These are phyloP conservation scores for Diadumene lineata DNA, from an alignment of 92 coral and sea anemone genomes.

Conservation along the genomic window DNA sequence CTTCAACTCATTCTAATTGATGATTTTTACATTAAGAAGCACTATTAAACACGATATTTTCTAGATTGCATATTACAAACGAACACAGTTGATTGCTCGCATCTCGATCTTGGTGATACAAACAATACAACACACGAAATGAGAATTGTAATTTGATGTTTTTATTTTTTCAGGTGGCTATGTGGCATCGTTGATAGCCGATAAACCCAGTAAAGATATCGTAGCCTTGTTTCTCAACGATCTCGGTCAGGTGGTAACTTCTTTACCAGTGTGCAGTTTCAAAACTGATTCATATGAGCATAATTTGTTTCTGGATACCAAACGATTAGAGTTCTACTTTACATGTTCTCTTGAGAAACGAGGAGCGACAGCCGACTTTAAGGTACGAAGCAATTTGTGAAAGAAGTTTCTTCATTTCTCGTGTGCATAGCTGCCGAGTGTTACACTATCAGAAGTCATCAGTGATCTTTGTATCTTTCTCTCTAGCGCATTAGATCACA, in stretches of 20 bases:
- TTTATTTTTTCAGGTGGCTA: constrained; percentile 68
- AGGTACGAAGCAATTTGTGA: constrained; percentile 16
- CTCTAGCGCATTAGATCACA: too few relatives aligned
- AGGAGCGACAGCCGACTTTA: constrained; percentile 42
- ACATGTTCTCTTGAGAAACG: constrained; percentile 66
- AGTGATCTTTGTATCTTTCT: too few relatives aligned
- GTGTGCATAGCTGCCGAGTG: too few relatives aligned
- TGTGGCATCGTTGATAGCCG: constrained; percentile 61
- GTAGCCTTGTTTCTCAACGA: constrained; percentile 41
- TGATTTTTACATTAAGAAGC: too few relatives aligned
- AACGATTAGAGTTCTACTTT: constrained; percentile 70
- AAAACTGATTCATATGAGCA: constrained; percentile 70
- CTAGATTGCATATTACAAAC: too few relatives aligned
- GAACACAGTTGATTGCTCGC: too few relatives aligned
- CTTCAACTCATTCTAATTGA: too few relatives aligned
- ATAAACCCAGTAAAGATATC: constrained; percentile 58
- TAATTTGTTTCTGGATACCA: constrained; percentile 80
- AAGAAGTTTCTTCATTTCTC: constrained; percentile 11
- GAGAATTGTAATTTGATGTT: too few relatives aligned
- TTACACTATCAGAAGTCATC: too few relatives aligned
- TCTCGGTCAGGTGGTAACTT: constrained; percentile 32
- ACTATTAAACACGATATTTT: too few relatives aligned
- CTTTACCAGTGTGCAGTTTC: constrained; percentile 52
- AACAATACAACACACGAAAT: too few relatives aligned
- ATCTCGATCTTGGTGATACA: too few relatives aligned